Evolutionary conservation across 2,113 vertebrate genomes (phyloP).

Genomic region (Amia ocellicauda): DNA sequence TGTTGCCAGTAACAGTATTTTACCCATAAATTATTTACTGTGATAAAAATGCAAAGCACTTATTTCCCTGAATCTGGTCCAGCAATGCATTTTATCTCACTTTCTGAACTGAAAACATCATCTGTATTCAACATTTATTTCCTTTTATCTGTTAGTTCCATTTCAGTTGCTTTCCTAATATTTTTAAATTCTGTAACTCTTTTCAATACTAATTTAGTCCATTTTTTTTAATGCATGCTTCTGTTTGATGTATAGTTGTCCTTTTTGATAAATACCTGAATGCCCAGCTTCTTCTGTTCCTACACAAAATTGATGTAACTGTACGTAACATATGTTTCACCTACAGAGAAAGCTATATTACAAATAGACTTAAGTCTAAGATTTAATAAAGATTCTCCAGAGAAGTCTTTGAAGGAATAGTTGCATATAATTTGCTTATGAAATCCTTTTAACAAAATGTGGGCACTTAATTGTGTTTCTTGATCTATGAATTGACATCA

Average conservation of each 20-base stretch:
- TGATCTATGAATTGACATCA: constrained; percentile 7
- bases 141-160: neutral
- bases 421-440: constrained; percentile 19
- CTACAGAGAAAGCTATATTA: too few relatives aligned
- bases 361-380: too few relatives aligned
- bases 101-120: neutral
- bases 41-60: neutral
- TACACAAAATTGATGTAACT: too few relatives aligned
- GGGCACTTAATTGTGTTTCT: constrained; percentile 20
- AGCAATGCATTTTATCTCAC: neutral
- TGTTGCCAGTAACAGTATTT: too few relatives aligned
- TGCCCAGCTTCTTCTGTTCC: too few relatives aligned
- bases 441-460: constrained; percentile 10
- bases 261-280: too few relatives aligned
- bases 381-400: constrained; percentile 3
- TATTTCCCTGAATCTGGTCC: neutral
- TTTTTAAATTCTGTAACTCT: too few relatives aligned
- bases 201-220: too few relatives aligned
- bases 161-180: neutral
- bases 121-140: neutral
- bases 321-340: too few relatives aligned
- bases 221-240: too few relatives aligned
- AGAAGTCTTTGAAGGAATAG: constrained; percentile 10
- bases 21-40: constrained; percentile 1
- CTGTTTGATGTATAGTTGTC: too few relatives aligned